These are phyloP conservation scores for Tamias sibiricus DNA, from an alignment of 2,113 vertebrate genomes.

Conservation along the genomic window DNA sequence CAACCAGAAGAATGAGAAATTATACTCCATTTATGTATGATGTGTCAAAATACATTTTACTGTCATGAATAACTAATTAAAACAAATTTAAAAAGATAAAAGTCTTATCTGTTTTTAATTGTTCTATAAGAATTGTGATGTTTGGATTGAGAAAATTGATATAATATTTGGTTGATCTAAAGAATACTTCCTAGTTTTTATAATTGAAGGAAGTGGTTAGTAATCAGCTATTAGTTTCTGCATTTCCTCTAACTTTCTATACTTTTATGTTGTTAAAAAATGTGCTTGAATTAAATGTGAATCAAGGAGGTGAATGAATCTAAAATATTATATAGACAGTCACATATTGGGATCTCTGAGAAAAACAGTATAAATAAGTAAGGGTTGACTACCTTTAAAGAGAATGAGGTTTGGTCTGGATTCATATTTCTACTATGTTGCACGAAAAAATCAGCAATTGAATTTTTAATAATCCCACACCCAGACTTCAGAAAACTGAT, in stretches of 20 bases:
- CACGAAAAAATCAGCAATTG: neutral
- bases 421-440: neutral
- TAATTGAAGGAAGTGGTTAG: neutral
- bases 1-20: too few species aligned
- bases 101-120: neutral
- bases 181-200: neutral
- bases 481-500: neutral
- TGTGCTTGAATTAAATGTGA: neutral
- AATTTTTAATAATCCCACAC: neutral
- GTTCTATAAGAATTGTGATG: neutral
- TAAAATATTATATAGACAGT: too few species aligned
- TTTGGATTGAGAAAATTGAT: neutral
- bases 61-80: too few species aligned
- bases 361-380: neutral
- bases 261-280: neutral
- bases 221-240: neutral
- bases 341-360: neutral
- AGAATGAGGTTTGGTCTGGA: neutral
- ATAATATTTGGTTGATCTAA: neutral
- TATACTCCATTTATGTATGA: too few species aligned
- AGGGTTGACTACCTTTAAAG: neutral
- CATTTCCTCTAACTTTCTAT: neutral
- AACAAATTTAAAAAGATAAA: too few species aligned
- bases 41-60: too few species aligned
- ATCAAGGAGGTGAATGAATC: neutral